Evolutionary conservation across 1,140 invertebrate species (phyloP).

Genomic region (Manduca sexta): DNA sequence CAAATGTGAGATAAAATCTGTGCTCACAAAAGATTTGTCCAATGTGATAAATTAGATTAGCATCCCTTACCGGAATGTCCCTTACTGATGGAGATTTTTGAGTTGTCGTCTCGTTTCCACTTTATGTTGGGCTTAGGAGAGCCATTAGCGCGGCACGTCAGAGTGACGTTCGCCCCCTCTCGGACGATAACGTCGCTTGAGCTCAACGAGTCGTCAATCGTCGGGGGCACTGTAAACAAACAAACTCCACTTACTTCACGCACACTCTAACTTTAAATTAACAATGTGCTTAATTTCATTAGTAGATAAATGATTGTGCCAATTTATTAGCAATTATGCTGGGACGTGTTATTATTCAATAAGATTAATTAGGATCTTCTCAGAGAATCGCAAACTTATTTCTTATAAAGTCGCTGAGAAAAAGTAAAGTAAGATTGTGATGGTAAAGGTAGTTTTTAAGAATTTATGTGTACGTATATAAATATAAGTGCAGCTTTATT

Average conservation of each 20-base stretch:
- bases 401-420: no score
- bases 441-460: no score
- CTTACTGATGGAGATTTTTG: conserved; percentile 88
- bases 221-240: conserved; percentile 86
- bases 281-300: no score
- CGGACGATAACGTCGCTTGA: conserved; percentile 93
- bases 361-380: no score
- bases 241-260: conserved; percentile 19
- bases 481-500: no score
- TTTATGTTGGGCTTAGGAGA: conserved; percentile 90
- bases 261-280: background rate
- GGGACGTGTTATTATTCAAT: no score
- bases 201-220: conserved; percentile 91
- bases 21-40: background rate
- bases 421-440: no score
- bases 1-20: background rate
- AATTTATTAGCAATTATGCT: no score
- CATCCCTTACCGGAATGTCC: conserved; percentile 80
- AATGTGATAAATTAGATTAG: conserved; percentile 21
- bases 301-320: no score
- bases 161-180: conserved; percentile 90
- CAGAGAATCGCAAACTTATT: no score
- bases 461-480: no score
- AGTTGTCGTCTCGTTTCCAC: conserved; percentile 92
- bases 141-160: conserved; percentile 91